Conservation (phyloP, 1,140 invertebrate species). For the Musca vetustissima region DNA sequence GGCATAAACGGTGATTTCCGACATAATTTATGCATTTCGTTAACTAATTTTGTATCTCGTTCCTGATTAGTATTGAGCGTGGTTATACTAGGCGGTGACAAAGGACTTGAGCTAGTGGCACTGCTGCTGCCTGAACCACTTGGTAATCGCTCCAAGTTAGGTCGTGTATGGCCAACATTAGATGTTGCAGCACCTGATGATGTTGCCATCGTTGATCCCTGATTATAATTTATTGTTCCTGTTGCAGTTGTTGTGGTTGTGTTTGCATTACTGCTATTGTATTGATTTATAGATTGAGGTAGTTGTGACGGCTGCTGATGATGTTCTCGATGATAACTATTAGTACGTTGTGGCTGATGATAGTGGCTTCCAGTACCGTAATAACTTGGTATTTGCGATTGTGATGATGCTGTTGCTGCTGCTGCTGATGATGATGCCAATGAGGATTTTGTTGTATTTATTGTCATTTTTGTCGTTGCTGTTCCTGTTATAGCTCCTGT, state of each 20-base stretch:
- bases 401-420: conserved; percentile 43
- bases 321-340: conserved; percentile 28
- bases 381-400: conserved; percentile 53
- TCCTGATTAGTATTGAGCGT: conserved; percentile 3
- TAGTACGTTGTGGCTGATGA: conserved; percentile 22
- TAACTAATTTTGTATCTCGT: conserved; percentile 27
- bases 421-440: not conserved
- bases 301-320: conserved; percentile 49
- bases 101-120: conserved; percentile 31
- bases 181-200: not conserved
- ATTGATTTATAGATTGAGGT: conserved; percentile 42
- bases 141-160: not conserved
- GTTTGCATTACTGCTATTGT: conserved; percentile 16
- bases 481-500: conserved; percentile 28
- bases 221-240: conserved; percentile 14
- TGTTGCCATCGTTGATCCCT: conserved; percentile 26
- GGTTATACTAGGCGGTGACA: conserved; percentile 27
- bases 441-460: conserved; percentile 19
- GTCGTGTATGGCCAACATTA: too few relatives aligned
- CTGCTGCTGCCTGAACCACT: conserved; percentile 29
- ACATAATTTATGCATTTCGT: conserved; percentile 45
- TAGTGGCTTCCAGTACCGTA: conserved; percentile 30
- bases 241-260: conserved; percentile 27
- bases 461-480: conserved; percentile 32
- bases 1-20: conserved; percentile 53